Percentiles rank a stretch among this genome's conserved stretches.
phyloP scores from a whole-genome alignment of 2,888 invertebrate species.

The Lasioglossum malachurum region DNA sequence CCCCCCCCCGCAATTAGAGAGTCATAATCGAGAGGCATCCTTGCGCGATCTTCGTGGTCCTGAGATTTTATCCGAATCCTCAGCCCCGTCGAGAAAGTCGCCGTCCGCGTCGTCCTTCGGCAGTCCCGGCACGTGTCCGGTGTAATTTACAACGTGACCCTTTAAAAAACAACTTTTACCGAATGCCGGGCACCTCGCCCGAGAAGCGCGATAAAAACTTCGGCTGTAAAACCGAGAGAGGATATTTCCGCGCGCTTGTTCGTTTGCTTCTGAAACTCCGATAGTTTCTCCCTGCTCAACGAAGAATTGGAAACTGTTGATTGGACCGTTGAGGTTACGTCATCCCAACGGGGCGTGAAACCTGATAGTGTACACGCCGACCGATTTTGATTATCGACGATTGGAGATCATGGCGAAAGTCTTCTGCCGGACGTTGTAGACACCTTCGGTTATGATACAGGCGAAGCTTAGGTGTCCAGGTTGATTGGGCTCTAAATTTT shows the following conservation, averaged over 20 bases:
- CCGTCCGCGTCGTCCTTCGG: constrained; percentile 10
- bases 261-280: constrained; percentile 15
- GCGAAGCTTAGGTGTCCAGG: background rate
- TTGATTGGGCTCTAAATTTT: background rate
- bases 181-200: constrained; percentile 12
- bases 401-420: background rate
- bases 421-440: background rate
- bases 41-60: background rate
- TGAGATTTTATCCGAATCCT: constrained; percentile 15
- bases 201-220: constrained; percentile 31
- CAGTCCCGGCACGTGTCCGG: constrained; percentile 31
- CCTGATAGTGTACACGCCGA: background rate
- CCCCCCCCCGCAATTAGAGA: constrained; percentile 24
- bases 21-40: constrained; percentile 8
- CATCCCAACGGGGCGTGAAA: background rate
- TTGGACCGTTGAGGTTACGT: background rate
- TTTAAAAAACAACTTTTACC: constrained; percentile 45
- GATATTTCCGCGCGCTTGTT: constrained; percentile 17
- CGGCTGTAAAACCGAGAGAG: constrained; percentile 30
- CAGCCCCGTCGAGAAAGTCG: constrained; percentile 1
- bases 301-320: constrained; percentile 7
- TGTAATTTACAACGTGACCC: constrained; percentile 42
- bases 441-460: background rate
- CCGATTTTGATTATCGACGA: background rate
- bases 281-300: background rate